Evolutionary conservation across 2,797 vertebrate species (phyloP), one percentile per base, ranked within the genome.

Genomic region (Coendou prehensilis): DNA sequence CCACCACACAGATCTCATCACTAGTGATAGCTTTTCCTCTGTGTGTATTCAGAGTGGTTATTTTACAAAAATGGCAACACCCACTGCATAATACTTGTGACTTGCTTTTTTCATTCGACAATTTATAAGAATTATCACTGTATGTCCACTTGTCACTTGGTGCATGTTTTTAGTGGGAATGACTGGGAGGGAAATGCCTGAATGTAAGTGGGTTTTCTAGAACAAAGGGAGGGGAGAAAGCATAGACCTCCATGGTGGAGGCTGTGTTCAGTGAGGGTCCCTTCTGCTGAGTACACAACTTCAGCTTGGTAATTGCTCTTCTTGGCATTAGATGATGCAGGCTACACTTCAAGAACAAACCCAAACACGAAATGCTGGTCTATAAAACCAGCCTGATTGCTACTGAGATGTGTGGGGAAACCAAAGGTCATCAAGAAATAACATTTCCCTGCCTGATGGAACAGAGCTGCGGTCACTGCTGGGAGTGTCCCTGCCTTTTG

Each of bases 201-300:
- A 17, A 22, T 76, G 28, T 33, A 47, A 85, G 69, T 75, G 47
- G 37, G 37, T 47, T 78, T 95, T 6, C 0, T 0, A 45, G 80
- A 91, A 69, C 50, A 52, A 41, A 57, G 9, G 26, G 23, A 15
- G 6, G 9, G 30, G 57, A 87, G 75, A 37, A 91, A 1, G 2
- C 30, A 11, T 0, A 4, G 50, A 37, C n/a, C 28, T 1, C 0
- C 3, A 2, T 0, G 33, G 17, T 10, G 13, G 13, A 8, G 52
- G 20, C 6, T 26, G 0, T 0, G 2, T 22, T 45, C 20, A 28
- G 86, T 0, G 10, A 89, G 41, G 52, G 9, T 30, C n/a, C 37
- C 28, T 89, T 41, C 67, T 52, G 8, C 75, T 33, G 33, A 47
- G 7, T 2, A 20, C 33, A 23, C 45, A 33, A 4, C 47, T 10